Conservation (phyloP, 1,140 invertebrate genomes). For the Spodoptera litura region DNA sequence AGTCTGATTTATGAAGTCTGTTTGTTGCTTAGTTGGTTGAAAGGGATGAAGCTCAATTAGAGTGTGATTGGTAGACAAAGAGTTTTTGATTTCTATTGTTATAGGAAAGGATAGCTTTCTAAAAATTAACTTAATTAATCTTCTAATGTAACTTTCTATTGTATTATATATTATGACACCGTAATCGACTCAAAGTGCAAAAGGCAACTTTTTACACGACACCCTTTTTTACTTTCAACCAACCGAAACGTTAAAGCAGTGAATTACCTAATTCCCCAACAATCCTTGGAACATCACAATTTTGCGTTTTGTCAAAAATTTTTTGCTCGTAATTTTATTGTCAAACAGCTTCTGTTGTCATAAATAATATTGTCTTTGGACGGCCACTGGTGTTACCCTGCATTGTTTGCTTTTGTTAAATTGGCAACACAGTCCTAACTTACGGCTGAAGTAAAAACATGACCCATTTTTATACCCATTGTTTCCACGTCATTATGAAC, state of each 20-base stretch:
- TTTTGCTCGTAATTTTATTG: slow-evolving; percentile 55
- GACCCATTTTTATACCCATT: slow-evolving; percentile 59
- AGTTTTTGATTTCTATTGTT: background rate
- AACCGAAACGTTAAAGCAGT: slow-evolving; percentile 42
- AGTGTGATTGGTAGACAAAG: background rate
- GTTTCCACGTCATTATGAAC: slow-evolving; percentile 48
- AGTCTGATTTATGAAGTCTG: slow-evolving; percentile 36
- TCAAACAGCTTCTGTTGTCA: slow-evolving; percentile 70
- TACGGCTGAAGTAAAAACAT: slow-evolving; percentile 56
- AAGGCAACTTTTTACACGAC: slow-evolving; percentile 16
- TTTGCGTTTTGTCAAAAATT: slow-evolving; percentile 51
- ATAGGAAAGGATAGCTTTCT: background rate
- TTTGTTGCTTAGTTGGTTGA: background rate
- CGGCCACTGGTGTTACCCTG: slow-evolving; percentile 77
- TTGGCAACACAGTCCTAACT: slow-evolving; percentile 55
- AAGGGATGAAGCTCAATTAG: slow-evolving; percentile 8
- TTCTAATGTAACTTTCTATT: too few relatives aligned
- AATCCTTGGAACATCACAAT: slow-evolving; percentile 44
- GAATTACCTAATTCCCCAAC: slow-evolving; percentile 49
- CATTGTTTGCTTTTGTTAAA: slow-evolving; percentile 64
- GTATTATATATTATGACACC: too few relatives aligned
- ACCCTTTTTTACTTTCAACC: slow-evolving; percentile 38
- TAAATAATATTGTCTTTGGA: slow-evolving; percentile 71
- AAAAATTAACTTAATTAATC: background rate
- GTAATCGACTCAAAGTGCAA: background rate